Conservation (phyloP, 2,888 invertebrate genomes). For the Deladenus siricidicola region DNA sequence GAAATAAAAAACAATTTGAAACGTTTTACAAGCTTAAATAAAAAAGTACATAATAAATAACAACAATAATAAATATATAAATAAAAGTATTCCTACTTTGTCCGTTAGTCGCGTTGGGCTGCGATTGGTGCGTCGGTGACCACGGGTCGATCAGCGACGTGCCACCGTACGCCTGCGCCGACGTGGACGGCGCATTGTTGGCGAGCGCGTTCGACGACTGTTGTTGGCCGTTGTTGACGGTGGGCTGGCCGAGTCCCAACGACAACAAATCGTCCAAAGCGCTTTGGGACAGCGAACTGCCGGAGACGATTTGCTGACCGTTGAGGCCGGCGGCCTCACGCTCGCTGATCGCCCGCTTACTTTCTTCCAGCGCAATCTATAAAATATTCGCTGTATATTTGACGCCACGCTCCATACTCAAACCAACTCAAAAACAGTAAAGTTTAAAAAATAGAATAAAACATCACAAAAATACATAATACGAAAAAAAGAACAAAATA, state of each 20-base stretch:
- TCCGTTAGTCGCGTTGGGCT: slow-evolving; percentile 1
- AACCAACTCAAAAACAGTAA: too few relatives aligned
- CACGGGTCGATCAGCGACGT: slow-evolving; percentile 11
- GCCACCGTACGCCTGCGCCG: slow-evolving; percentile 54
- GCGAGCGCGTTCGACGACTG: too few relatives aligned
- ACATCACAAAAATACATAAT: too few relatives aligned
- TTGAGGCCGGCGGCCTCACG: slow-evolving; percentile 3
- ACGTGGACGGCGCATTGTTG: slow-evolving; percentile 10
- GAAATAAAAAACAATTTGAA: too few relatives aligned
- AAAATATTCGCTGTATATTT: too few relatives aligned
- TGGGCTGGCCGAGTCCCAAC: slow-evolving; percentile 41
- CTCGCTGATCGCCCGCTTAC: slow-evolving; percentile 28
- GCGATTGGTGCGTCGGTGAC: slow-evolving; percentile 6
- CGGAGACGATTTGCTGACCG: slow-evolving; percentile 12
- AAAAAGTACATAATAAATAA: too few relatives aligned
- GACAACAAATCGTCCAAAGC: slow-evolving; percentile 49
- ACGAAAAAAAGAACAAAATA: too few relatives aligned
- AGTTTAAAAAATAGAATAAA: too few relatives aligned
- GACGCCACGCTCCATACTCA: too few relatives aligned
- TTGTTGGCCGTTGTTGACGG: background rate
- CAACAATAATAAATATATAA: too few relatives aligned
- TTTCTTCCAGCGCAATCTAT: slow-evolving; percentile 47
- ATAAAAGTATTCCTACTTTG: too few relatives aligned
- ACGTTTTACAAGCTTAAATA: too few relatives aligned
- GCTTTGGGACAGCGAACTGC: slow-evolving; percentile 26